Conservation (phyloP, 2,113 vertebrate species). For the Trematomus loennbergii region DNA sequence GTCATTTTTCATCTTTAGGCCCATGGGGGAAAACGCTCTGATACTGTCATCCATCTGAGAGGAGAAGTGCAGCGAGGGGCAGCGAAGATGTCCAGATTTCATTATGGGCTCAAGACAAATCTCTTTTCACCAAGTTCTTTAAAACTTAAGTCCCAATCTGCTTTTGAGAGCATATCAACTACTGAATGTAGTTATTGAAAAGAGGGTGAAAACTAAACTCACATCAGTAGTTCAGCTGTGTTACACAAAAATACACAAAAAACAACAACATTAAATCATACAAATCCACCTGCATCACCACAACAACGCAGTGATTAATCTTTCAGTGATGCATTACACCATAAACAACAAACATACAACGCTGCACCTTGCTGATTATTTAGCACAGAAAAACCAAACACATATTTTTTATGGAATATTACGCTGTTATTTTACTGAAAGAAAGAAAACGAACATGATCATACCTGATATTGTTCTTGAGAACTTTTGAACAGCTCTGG, state of each 20-base stretch:
- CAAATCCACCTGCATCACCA: neutral
- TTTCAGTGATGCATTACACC: neutral
- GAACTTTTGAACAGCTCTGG: slow-evolving; percentile 96
- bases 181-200: neutral
- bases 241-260: neutral
- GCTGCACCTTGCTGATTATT: neutral
- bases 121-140: slow-evolving; percentile 6
- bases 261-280: neutral
- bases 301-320: no score
- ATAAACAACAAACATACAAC: neutral
- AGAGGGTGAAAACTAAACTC: neutral
- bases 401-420: neutral
- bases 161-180: neutral
- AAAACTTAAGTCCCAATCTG: slow-evolving; percentile 8
- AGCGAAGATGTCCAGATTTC: slow-evolving; percentile 53
- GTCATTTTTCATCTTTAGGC: slow-evolving; percentile 83
- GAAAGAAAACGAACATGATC: neutral
- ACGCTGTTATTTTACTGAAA: neutral
- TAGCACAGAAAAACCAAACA: neutral
- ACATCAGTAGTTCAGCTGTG: neutral
- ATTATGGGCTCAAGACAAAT: slow-evolving; percentile 33
- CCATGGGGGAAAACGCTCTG: slow-evolving; percentile 76
- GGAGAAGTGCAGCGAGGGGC: slow-evolving; percentile 68
- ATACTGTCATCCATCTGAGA: slow-evolving; percentile 82
- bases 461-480: slow-evolving; percentile 98